Conservation (phyloP, 2,797 vertebrate genomes). For the Pangasius djambal region DNA sequence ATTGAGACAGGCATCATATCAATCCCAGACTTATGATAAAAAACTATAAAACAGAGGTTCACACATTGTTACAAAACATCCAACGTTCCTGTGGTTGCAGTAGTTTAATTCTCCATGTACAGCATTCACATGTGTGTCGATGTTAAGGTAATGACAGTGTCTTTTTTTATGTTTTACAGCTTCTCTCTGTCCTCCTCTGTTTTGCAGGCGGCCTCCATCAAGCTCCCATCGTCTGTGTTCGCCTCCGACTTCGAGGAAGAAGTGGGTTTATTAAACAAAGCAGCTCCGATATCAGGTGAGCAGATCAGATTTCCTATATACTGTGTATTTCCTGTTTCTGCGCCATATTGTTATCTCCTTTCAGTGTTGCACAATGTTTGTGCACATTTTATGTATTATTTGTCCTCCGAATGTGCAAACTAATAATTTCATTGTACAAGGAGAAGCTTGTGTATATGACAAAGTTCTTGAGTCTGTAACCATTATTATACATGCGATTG, state of each 20-base stretch:
- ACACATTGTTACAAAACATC: neutral
- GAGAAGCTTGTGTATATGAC: too few species aligned
- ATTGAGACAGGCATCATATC: neutral
- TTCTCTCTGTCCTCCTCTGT: constrained; percentile 2
- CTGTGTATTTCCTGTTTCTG: neutral
- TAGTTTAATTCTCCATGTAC: neutral
- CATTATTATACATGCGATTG: too few species aligned
- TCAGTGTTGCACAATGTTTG: neutral
- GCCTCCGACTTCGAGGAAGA: constrained; percentile 97
- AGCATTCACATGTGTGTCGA: neutral
- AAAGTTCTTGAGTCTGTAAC: neutral
- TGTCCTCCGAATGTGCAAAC: neutral
- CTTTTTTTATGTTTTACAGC: neutral
- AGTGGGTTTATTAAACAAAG: constrained; percentile 97
- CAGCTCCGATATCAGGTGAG: constrained; percentile 92
- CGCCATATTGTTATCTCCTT: too few species aligned
- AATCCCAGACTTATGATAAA: neutral
- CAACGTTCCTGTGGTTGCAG: neutral
- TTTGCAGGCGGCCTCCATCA: constrained; percentile 80
- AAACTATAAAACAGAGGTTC: neutral
- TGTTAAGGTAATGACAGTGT: neutral
- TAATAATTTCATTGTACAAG: neutral
- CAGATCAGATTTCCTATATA: neutral
- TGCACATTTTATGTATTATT: too few species aligned
- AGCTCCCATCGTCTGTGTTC: constrained; percentile 95